phyloP scores from a whole-genome alignment of 2,888 invertebrate species.

The Cephus sareptanus region DNA sequence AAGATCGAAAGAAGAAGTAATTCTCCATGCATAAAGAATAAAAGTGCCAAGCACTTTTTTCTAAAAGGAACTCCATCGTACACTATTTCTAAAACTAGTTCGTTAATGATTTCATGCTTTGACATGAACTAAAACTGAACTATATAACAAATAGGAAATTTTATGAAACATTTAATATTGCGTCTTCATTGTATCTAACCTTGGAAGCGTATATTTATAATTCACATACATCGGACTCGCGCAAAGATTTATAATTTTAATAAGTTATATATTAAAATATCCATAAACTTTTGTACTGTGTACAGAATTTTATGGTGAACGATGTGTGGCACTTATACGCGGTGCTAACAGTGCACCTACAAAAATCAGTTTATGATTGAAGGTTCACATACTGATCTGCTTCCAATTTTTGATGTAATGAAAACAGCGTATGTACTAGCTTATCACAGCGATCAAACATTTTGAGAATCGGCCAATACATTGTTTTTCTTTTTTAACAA shows the following conservation, averaged over 20 bases:
- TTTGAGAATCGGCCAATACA: constrained; percentile 47
- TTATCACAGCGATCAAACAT: constrained; percentile 34
- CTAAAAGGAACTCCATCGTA: constrained; percentile 3
- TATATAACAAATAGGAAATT: constrained; percentile 33
- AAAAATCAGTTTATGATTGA: neutral
- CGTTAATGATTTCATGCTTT: constrained; percentile 35
- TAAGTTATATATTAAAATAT: neutral
- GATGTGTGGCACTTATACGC: neutral
- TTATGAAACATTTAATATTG: constrained; percentile 27
- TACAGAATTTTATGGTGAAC: neutral
- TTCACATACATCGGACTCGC: neutral
- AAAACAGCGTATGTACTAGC: constrained; percentile 31
- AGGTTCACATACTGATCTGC: neutral
- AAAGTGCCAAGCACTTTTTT: constrained; percentile 8
- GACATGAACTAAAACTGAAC: constrained; percentile 35
- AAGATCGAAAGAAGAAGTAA: constrained; percentile 68
- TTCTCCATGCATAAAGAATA: constrained; percentile 14
- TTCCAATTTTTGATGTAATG: constrained; percentile 43
- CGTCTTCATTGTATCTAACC: constrained; percentile 42
- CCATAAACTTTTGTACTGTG: neutral
- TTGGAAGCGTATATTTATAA: constrained; percentile 20
- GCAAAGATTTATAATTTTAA: neutral
- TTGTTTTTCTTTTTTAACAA: constrained; percentile 26
- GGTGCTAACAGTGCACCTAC: neutral
- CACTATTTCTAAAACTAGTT: constrained; percentile 28